These are phyloP conservation scores for Neodiprion fabricii DNA, from an alignment of 1,140 invertebrate species.

Conservation along the genomic window DNA sequence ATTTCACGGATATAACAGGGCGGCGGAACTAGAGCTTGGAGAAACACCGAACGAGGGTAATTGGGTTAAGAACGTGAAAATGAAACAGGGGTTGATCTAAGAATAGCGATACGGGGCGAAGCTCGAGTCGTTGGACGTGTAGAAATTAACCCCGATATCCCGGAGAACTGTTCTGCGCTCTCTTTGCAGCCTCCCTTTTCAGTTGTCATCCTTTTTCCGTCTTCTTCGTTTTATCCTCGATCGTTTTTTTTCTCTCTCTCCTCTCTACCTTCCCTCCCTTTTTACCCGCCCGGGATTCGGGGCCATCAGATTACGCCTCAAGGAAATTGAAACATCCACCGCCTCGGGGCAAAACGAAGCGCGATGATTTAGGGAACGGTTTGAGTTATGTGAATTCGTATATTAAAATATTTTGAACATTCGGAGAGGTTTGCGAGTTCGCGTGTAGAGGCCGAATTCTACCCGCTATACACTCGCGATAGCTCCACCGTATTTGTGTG, in stretches of 20 bases:
- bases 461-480: no score
- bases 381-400: conserved; percentile 57
- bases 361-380: conserved; percentile 57
- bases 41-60: no score
- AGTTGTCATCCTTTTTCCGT: no score
- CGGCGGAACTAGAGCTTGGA: no score
- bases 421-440: not conserved
- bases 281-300: conserved; percentile 37
- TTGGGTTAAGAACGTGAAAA: no score
- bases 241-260: not conserved
- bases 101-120: no score
- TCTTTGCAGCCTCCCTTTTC: no score
- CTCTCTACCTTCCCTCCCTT: conserved; percentile 17
- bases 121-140: no score
- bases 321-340: conserved; percentile 62
- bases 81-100: no score
- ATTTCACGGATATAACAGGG: no score
- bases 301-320: conserved; percentile 57
- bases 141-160: no score
- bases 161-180: no score
- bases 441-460: not conserved
- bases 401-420: conserved; percentile 51
- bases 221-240: not conserved
- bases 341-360: conserved; percentile 47
- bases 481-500: not conserved